A percentile compares a stretch with the other conserved stretches of the same genome.
Evolutionary conservation across 2,888 invertebrate species (phyloP).

Genomic region (Drosophila quinaria): DNA sequence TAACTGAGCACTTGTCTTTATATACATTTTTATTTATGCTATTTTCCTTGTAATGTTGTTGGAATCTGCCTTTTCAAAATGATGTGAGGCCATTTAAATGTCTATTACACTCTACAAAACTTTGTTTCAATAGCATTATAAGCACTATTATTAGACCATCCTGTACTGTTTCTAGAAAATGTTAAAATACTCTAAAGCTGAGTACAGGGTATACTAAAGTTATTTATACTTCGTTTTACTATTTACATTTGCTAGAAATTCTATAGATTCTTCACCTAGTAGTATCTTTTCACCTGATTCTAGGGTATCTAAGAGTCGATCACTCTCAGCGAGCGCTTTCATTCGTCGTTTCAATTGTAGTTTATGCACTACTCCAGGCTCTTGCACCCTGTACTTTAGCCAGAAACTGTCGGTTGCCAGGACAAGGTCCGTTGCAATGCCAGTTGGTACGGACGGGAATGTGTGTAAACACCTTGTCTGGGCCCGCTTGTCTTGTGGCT

Average conservation of each 20-base stretch:
- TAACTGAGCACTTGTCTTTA: too few relatives aligned
- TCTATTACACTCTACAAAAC: too few relatives aligned
- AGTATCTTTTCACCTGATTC: not conserved
- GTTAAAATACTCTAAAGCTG: too few relatives aligned
- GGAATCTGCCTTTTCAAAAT: too few relatives aligned
- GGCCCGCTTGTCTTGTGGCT: constrained; percentile 52
- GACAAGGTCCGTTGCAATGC: constrained; percentile 1
- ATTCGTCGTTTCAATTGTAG: constrained; percentile 20
- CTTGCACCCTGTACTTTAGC: constrained; percentile 15
- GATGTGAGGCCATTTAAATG: too few relatives aligned
- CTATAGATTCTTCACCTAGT: too few relatives aligned
- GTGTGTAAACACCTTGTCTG: constrained; percentile 73
- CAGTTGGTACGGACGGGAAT: constrained; percentile 23
- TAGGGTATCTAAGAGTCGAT: not conserved
- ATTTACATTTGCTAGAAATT: not conserved
- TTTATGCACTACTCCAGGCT: constrained; percentile 30
- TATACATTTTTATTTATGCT: too few relatives aligned
- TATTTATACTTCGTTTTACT: too few relatives aligned
- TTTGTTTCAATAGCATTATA: too few relatives aligned
- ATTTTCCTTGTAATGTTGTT: too few relatives aligned
- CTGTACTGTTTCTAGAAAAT: too few relatives aligned
- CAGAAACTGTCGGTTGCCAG: constrained; percentile 9
- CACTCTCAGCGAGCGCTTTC: not conserved
- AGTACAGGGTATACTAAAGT: constrained; percentile 6
- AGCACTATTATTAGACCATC: too few relatives aligned